These are phyloP conservation scores for Erebia aethiops DNA, from an alignment of 2,888 invertebrate genomes.

Conservation along the genomic window DNA sequence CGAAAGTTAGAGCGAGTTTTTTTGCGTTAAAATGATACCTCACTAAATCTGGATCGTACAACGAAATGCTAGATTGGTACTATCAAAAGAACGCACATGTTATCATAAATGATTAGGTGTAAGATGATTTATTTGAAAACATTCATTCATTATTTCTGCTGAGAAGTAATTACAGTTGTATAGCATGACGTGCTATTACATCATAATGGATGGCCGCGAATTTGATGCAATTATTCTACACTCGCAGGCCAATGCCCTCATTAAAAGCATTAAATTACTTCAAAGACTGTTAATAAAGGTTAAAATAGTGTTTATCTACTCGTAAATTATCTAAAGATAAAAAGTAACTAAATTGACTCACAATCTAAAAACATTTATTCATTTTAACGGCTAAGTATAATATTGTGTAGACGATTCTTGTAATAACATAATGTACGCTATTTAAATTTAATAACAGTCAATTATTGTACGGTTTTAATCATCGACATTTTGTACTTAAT, in stretches of 20 bases:
- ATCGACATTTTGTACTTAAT: background rate
- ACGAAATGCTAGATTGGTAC: too few species aligned
- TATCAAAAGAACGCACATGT: background rate
- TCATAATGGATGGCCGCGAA: constrained; percentile 25
- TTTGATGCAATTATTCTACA: constrained; percentile 21
- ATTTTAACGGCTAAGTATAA: background rate
- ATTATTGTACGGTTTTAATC: background rate
- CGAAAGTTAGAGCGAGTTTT: too few species aligned
- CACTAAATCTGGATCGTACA: too few species aligned
- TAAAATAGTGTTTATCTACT: background rate
- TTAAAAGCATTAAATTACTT: background rate
- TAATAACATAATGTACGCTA: background rate
- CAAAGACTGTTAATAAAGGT: background rate
- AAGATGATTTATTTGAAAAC: constrained; percentile 1
- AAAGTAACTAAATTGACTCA: background rate
- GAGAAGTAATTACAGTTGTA: constrained; percentile 23
- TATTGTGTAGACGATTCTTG: background rate
- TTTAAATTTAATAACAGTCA: background rate
- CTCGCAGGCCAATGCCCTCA: constrained; percentile 14
- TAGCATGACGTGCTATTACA: background rate
- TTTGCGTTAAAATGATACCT: too few species aligned
- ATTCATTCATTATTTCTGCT: background rate
- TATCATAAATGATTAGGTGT: background rate
- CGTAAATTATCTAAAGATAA: background rate
- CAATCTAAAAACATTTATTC: background rate